Evolutionary conservation across 2,797 vertebrate genomes (phyloP), one percentile per base, ranked within the genome.

Genomic region (Champsocephalus esox): DNA sequence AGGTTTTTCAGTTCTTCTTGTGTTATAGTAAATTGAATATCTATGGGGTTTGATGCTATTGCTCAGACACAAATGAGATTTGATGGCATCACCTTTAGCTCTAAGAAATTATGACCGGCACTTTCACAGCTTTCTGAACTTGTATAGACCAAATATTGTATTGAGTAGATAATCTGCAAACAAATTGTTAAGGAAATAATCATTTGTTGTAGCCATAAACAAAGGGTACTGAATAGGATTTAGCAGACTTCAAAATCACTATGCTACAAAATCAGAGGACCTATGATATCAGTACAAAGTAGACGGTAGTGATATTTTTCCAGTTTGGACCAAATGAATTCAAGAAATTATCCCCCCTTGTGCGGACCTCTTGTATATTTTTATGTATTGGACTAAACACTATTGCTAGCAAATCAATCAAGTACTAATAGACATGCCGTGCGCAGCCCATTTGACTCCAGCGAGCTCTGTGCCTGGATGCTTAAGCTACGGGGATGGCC

Each of bases 261-360:
- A 28, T 12, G 9, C 10, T 8, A 14, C 13, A 49, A 17, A 61
- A 38, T 49, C 45, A 61, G 12, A 65, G 44, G 12, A 78, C 44
- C 19, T 61, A 9, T 59, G 55, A 79, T 11, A 46, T 73, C 3
- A 70, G 70, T 0, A 58, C 3, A 75, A 55, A 73, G 13, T 66
- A 61, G 76, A 82, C 66, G 66, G 28, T 28, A 28, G 28, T 28
- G 28, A 28, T 28, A 28, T 28, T 28, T 28, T 28, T 28, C 28
- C 28, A 28, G 28, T 28, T 28, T 28, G 28, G 28, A 28, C 28
- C 28, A 80, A 84, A 34, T 49, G 3, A 43, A 49, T 44, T 34
- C 12, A 19, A 19, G 4, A 9, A 70, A 17, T 62, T 9, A 9
- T 5, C 43, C 12, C 6, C 52, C 3, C 28, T 28, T 28, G 28